Percentiles rank a stretch among this genome's conserved stretches.
Evolutionary conservation across 1,140 invertebrate genomes (phyloP).

Genomic region (Atta cephalotes): DNA sequence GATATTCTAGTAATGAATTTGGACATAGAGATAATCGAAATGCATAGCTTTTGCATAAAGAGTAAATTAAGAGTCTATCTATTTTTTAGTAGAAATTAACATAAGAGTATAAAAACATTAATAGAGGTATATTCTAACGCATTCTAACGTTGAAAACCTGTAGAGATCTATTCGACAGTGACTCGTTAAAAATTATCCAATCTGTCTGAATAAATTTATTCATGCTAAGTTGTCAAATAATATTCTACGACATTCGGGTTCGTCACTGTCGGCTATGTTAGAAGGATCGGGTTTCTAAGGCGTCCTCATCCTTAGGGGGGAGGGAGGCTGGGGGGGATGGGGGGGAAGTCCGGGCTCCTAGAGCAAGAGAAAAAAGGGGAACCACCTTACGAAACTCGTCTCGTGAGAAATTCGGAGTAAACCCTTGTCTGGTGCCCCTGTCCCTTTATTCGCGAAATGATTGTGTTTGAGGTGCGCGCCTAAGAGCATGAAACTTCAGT

Average conservation of each 20-base stretch:
- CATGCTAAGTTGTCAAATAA: not conserved
- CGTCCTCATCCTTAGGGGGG: conserved; percentile 44
- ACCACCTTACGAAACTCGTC: conserved; percentile 78
- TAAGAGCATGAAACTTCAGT: conserved; percentile 69
- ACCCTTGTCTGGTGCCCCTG: conserved; percentile 62
- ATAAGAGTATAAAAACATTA: not conserved
- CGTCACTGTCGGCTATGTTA: conserved; percentile 66
- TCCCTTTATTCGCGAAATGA: conserved; percentile 72
- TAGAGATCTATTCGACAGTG: not conserved
- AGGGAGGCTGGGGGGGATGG: not conserved
- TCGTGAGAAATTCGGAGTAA: conserved; percentile 77
- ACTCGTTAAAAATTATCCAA: not conserved
- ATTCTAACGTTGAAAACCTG: not conserved
- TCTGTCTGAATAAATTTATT: conserved; percentile 22
- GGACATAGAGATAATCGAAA: too few relatives aligned
- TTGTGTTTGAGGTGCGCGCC: conserved; percentile 74
- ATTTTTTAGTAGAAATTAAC: too few relatives aligned
- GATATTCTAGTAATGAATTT: too few relatives aligned
- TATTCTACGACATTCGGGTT: conserved; percentile 29
- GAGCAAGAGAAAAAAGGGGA: conserved; percentile 53
- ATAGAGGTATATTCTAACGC: not conserved
- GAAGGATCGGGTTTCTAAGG: conserved; percentile 72
- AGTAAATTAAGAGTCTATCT: too few relatives aligned
- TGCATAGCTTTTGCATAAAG: too few relatives aligned
- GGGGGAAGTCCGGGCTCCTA: not conserved